These are phyloP conservation scores for Anoncus sp. DNA, from an alignment of 2,888 invertebrate species.

Conservation along the genomic window DNA sequence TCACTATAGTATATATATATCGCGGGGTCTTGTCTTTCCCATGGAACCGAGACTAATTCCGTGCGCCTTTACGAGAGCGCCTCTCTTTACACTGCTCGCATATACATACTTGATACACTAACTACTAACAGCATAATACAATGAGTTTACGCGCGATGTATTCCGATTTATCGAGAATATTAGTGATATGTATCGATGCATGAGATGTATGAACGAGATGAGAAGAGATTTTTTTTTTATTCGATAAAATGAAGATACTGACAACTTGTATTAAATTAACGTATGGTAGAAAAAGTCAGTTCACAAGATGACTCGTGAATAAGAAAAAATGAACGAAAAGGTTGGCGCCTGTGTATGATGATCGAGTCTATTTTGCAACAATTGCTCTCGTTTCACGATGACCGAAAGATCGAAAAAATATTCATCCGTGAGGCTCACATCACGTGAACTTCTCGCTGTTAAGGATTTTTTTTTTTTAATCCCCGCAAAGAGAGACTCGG, in stretches of 20 bases:
- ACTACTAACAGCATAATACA: too few relatives aligned
- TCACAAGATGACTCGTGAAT: not conserved
- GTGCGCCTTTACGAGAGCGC: constrained; percentile 80
- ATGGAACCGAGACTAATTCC: constrained; percentile 83
- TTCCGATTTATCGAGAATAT: constrained; percentile 28
- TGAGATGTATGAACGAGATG: not conserved
- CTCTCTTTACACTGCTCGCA: constrained; percentile 63
- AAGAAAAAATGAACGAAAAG: not conserved
- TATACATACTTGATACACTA: too few relatives aligned
- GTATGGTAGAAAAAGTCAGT: too few relatives aligned
- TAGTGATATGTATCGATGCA: not conserved
- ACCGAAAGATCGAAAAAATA: not conserved
- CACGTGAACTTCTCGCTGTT: constrained; percentile 4
- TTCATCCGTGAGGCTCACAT: not conserved
- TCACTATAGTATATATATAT: constrained; percentile 74
- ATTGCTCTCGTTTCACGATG: not conserved
- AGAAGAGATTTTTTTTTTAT: not conserved
- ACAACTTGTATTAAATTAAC: too few relatives aligned
- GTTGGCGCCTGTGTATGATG: not conserved
- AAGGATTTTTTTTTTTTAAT: constrained; percentile 12
- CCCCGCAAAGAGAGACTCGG: constrained; percentile 2
- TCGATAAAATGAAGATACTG: too few relatives aligned
- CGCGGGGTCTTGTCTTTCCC: constrained; percentile 84
- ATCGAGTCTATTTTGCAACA: not conserved
- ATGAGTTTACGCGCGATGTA: constrained; percentile 28